Percentiles rank a stretch among this genome's conserved stretches.
These are phyloP conservation scores for Malaclemys terrapin DNA, from an alignment of 2,113 vertebrate genomes.

Conservation along the genomic window DNA sequence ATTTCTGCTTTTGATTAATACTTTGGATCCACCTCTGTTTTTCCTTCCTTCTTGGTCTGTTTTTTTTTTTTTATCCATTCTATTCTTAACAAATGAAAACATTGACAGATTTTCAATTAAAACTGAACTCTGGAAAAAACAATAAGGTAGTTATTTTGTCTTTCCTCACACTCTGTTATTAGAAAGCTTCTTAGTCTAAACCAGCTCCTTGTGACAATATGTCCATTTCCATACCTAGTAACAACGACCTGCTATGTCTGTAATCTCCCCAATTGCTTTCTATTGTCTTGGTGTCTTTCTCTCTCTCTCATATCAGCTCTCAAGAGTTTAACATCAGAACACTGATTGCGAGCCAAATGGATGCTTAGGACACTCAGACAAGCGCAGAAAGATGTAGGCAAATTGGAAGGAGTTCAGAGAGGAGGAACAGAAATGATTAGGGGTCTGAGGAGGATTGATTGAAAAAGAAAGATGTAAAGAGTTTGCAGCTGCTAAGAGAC, in stretches of 20 bases:
- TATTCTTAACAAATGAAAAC: neutral
- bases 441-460: neutral
- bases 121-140: neutral
- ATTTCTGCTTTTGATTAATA: conserved; percentile 47
- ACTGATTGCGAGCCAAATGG: neutral
- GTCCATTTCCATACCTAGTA: neutral
- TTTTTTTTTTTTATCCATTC: conserved; percentile 11
- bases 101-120: neutral
- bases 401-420: neutral
- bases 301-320: neutral
- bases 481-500: conserved; percentile 2
- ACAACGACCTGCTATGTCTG: neutral
- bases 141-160: conserved; percentile 19
- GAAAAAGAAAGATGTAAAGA: conserved; percentile 3
- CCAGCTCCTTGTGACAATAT: conserved; percentile 17
- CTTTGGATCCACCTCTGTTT: neutral
- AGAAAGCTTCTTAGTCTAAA: conserved; percentile 13
- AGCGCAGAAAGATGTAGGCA: neutral
- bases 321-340: neutral
- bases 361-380: neutral
- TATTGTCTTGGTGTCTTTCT: neutral
- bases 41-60: neutral
- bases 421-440: neutral
- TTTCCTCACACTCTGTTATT: conserved; percentile 7
- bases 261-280: conserved; percentile 29